These are phyloP conservation scores for Trichogramma evanescens DNA, from an alignment of 2,888 invertebrate species.

Conservation along the genomic window DNA sequence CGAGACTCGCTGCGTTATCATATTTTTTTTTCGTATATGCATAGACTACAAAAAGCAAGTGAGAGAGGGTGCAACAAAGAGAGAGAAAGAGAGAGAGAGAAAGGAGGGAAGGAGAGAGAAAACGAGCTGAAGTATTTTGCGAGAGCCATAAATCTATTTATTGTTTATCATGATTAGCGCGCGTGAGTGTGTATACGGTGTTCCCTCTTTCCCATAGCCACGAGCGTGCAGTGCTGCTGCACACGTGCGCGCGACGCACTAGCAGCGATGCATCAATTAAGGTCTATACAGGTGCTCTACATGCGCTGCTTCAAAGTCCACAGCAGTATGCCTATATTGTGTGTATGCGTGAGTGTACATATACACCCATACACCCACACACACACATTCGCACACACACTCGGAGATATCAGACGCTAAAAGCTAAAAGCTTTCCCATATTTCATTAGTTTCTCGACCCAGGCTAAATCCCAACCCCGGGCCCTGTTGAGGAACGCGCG, in stretches of 20 bases:
- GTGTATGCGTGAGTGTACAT: neutral
- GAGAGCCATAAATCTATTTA: constrained; percentile 32
- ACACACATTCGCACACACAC: constrained; percentile 14
- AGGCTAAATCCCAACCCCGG: constrained; percentile 11
- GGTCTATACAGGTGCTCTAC: constrained; percentile 11
- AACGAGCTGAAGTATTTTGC: constrained; percentile 15
- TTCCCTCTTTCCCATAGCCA: no score
- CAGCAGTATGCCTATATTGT: neutral
- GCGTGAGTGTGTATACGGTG: neutral
- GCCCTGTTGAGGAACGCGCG: no score
- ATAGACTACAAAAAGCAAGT: neutral
- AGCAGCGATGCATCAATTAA: constrained; percentile 39
- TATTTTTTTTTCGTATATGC: neutral
- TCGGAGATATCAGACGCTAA: constrained; percentile 41
- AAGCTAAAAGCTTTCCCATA: constrained; percentile 45
- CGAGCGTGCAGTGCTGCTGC: no score
- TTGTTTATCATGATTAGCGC: constrained; percentile 39
- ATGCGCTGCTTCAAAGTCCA: neutral
- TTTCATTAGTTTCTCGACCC: constrained; percentile 39
- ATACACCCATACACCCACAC: constrained; percentile 4
- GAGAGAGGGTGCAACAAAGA: no score
- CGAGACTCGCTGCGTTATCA: neutral
- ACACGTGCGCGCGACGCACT: no score
- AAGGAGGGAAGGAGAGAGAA: no score
- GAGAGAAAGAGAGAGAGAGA: no score